Evolutionary conservation across 2,797 vertebrate species (phyloP).

Genomic region (Catostomus latipinnis): DNA sequence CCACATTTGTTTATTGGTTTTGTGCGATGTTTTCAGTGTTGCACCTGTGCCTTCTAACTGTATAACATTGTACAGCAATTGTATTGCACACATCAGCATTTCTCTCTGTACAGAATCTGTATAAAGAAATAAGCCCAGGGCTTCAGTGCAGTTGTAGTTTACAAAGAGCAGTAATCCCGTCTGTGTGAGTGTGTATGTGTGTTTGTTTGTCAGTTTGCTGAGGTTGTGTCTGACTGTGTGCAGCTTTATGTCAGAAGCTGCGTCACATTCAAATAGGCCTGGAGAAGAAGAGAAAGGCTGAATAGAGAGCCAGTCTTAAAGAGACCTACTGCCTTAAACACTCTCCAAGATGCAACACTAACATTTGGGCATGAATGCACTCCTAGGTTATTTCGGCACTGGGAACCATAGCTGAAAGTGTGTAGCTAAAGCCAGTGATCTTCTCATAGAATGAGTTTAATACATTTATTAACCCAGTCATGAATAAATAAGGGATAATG

Average conservation of each 20-base stretch:
- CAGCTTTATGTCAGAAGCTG: conserved; percentile 53
- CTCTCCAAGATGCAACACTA: not conserved
- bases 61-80: conserved; percentile 21
- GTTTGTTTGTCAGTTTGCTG: conserved; percentile 34
- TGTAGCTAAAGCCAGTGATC: conserved; percentile 4
- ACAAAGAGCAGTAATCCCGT: conserved; percentile 73
- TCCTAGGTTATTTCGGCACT: conserved; percentile 2
- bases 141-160: conserved; percentile 64
- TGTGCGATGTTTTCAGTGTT: conserved; percentile 9
- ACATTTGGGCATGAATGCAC: not conserved
- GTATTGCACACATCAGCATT: conserved; percentile 59
- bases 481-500: not conserved
- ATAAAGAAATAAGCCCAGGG: conserved; percentile 61
- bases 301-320: conserved; percentile 57
- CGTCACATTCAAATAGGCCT: conserved; percentile 50
- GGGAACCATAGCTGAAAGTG: not conserved
- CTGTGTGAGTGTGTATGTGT: conserved; percentile 33
- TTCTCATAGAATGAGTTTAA: not conserved
- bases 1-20: not conserved
- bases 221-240: conserved; percentile 36
- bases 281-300: conserved; percentile 48
- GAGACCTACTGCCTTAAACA: conserved; percentile 40
- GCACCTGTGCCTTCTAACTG: conserved; percentile 29
- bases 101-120: conserved; percentile 66
- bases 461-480: conserved; percentile 19